Evolutionary conservation across 2,888 invertebrate genomes (phyloP).

Genomic region (Habroteleia sp.): DNA sequence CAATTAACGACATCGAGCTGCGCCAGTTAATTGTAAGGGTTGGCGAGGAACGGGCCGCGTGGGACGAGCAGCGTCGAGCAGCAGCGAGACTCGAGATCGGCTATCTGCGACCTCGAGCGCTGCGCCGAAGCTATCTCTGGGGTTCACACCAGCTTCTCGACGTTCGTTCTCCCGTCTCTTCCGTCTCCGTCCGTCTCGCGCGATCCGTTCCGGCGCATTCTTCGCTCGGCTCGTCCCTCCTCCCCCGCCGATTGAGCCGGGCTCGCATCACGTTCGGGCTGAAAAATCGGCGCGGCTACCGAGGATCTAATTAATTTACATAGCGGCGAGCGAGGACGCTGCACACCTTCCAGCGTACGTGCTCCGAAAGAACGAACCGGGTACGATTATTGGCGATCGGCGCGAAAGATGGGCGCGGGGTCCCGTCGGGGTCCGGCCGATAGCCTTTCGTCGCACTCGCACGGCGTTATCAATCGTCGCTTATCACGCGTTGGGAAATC

Average conservation of each 20-base stretch:
- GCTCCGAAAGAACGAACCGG: constrained; percentile 56
- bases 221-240: constrained; percentile 49
- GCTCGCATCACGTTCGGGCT: constrained; percentile 68
- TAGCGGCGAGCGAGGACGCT: constrained; percentile 68
- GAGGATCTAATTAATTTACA: constrained; percentile 78
- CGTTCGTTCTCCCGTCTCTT: constrained; percentile 50
- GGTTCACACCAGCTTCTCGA: constrained; percentile 64
- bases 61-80: constrained; percentile 55
- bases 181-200: constrained; percentile 33
- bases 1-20: constrained; percentile 72
- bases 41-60: constrained; percentile 55
- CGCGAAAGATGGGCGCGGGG: constrained; percentile 59
- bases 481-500: constrained; percentile 59
- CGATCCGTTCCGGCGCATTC: constrained; percentile 9
- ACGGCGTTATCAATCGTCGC: constrained; percentile 37
- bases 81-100: constrained; percentile 60
- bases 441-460: constrained; percentile 55
- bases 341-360: constrained; percentile 52
- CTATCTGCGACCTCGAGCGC: constrained; percentile 62
- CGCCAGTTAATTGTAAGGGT: constrained; percentile 73
- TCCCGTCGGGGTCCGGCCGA: constrained; percentile 52
- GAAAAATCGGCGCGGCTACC: constrained; percentile 74
- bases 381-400: constrained; percentile 64
- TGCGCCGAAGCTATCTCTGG: constrained; percentile 60
- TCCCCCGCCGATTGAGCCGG: constrained; percentile 47